Evolutionary conservation across 2,888 invertebrate genomes (phyloP), one percentile per base, ranked within the genome.

Genomic region (Acanthosoma haemorrhoidale): DNA sequence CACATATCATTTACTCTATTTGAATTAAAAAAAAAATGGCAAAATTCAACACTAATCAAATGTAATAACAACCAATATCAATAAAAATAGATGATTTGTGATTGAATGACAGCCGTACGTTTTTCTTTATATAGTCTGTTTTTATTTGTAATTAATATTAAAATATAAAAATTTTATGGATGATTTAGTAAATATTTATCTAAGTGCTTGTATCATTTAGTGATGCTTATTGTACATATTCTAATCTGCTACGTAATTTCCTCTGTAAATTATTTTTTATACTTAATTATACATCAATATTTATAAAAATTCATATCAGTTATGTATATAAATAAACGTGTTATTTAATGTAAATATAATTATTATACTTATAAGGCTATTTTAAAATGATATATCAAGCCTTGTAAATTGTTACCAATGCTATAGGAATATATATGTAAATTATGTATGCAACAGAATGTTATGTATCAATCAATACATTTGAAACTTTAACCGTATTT

Each of bases 1-100:
- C 61, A 61, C 61, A 61, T 61, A 61, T 61, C 61, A 61, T 36
- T 36, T n/a, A n/a, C n/a, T n/a, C n/a, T n/a, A n/a, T n/a, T n/a
- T n/a, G n/a, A n/a, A n/a, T n/a, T n/a, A n/a, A n/a, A n/a, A n/a
- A n/a, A n/a, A n/a, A n/a, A n/a, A n/a, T n/a, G n/a, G n/a, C n/a
- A n/a, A n/a, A n/a, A n/a, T n/a, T n/a, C n/a, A n/a, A n/a, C n/a
- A n/a, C n/a, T n/a, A n/a, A n/a, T n/a, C n/a, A n/a, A n/a, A n/a
- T n/a, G n/a, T n/a, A n/a, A n/a, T n/a, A n/a, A n/a, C n/a, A n/a
- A n/a, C n/a, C n/a, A n/a, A n/a, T 51, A 25, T 13, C 0, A 25
- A 18, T 2, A 9, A 25, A 38, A n/a, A 25, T 51, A 51, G 51
- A n/a, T 38, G 13, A 34, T 61, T 61, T 38, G 61, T 61, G 61